Conservation (phyloP, 2,888 invertebrate genomes). For the Apotomis betuletana region DNA sequence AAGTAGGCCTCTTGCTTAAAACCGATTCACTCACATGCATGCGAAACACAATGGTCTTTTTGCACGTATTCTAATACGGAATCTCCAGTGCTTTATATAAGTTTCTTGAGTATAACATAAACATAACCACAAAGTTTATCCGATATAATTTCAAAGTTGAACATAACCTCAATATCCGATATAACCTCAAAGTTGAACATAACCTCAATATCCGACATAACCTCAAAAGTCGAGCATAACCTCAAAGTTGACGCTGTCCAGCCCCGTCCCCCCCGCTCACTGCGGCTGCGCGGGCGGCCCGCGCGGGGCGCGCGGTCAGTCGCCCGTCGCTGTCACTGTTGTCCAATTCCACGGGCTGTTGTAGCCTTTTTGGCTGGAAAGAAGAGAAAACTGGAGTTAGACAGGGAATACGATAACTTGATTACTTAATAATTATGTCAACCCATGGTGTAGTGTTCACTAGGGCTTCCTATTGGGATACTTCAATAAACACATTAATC, state of each 20-base stretch:
- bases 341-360: constrained; percentile 86
- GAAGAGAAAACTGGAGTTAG: constrained; percentile 46
- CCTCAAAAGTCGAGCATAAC: constrained; percentile 20
- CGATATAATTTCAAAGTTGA: neutral
- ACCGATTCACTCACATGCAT: no score
- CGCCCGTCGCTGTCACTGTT: constrained; percentile 85
- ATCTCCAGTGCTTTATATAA: no score
- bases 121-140: neutral
- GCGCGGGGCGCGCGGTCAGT: constrained; percentile 85
- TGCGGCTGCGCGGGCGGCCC: constrained; percentile 75
- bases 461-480: no score
- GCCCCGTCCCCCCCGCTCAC: constrained; percentile 56
- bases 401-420: neutral
- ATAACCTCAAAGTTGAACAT: neutral
- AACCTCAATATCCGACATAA: neutral
- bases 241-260: constrained; percentile 37
- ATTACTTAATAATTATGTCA: no score
- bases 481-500: no score
- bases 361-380: constrained; percentile 85
- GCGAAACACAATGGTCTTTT: no score
- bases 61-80: no score
- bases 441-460: no score
- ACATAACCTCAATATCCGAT: neutral
- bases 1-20: no score
- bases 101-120: no score